Base-by-base conservation (phyloP, 1,140 invertebrate species). In the Drosophila insularis region DNA sequence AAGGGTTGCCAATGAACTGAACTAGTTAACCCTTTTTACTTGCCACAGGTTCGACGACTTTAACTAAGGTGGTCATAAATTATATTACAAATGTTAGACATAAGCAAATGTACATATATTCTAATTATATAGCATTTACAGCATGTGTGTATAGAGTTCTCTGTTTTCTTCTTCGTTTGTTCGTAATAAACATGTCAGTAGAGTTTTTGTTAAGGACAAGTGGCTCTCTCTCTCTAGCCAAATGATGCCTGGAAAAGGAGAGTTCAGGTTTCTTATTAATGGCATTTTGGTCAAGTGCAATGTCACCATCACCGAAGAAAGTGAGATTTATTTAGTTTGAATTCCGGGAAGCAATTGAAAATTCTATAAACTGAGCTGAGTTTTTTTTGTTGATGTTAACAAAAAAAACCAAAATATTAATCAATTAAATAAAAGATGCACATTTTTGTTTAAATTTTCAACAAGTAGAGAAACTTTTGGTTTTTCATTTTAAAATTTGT, bases 1-100 rank as follows among this genome's bases (percentile, higher is more conserved):
- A 43, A 58, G 14, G 43, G 43, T 46, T 60, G 70, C 46, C 64
- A 56, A 60, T 73, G 66, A 50, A 50, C 17, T 50, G 43, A n/a
- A 55, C 62, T 75, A 75, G 73, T 75, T 75, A 75, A 75, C 75
- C 73, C 73, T 73, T 75, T 75, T 74, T 62, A 53, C n/a, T 64
- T 14, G 43, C 43, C 43, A 50, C 43, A 37, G 35, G 35, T 37
- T 37, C 11, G 10, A 13, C 19, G 71, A 59, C 39, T 68, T 68
- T 54, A 32, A 39, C 56, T 68, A 63, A 74, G 55, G 59, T 68
- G 56, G 58, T 21, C 54, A 75, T 68, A 75, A 75, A 75, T 75
- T 43, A 75, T 61, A 32, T 59, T 69, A 63, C 43, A 21, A 50
- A 50, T 46, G 43, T 46, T 19, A 46, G 2, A 46, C 43, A 46